phyloP scores from a whole-genome alignment of 1,140 invertebrate species.

The Megalopta genalis region DNA sequence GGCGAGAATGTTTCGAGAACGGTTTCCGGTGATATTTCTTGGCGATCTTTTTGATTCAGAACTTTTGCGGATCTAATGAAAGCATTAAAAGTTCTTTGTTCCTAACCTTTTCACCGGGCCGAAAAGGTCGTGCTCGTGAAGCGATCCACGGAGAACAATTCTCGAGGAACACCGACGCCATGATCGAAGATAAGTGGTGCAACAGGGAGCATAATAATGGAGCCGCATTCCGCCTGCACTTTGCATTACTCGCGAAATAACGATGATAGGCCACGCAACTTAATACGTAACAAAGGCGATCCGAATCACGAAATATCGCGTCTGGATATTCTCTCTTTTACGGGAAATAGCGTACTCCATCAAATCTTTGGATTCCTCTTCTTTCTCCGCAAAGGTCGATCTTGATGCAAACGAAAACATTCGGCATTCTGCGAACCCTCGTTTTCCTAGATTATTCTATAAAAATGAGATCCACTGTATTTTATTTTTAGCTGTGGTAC shows the following conservation, averaged over 20 bases:
- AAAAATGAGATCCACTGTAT: no score
- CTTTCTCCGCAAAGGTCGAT: no score
- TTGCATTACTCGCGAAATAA: conserved; percentile 16
- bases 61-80: background rate
- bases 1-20: no score
- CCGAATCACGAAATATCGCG: conserved; percentile 19
- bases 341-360: background rate
- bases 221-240: background rate
- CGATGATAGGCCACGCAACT: conserved; percentile 16
- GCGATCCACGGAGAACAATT: conserved; percentile 29
- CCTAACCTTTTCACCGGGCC: conserved; percentile 42
- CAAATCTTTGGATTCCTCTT: no score
- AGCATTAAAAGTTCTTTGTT: background rate
- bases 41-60: background rate
- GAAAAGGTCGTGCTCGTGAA: conserved; percentile 54
- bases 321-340: conserved; percentile 7
- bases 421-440: no score
- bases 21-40: no score
- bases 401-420: no score
- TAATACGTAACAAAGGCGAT: background rate
- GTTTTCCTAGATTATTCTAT: no score
- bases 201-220: conserved; percentile 43
- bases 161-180: conserved; percentile 33
- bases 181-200: conserved; percentile 47
- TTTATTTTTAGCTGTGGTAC: no score